Conservation (phyloP, 2,888 invertebrate genomes). For the Limenitis camilla region DNA sequence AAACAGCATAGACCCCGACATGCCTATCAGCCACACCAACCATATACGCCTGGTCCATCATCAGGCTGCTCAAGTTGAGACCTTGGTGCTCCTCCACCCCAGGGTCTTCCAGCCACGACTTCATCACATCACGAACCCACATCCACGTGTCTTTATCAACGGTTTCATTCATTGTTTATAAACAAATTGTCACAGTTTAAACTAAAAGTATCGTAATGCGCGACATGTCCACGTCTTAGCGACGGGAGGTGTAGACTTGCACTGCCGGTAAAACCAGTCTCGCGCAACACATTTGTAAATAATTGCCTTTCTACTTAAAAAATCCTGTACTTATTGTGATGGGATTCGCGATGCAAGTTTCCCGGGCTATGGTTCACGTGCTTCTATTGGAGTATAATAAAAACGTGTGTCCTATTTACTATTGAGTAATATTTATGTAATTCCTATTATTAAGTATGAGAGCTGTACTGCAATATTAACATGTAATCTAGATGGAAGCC, state of each 20-base stretch:
- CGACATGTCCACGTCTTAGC: constrained; percentile 23
- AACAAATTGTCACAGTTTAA: constrained; percentile 2
- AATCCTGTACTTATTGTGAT: constrained; percentile 42
- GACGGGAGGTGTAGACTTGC: constrained; percentile 20
- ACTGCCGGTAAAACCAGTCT: constrained; percentile 38
- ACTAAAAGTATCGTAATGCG: constrained; percentile 7
- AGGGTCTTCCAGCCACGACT: constrained; percentile 76
- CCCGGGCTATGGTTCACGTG: constrained; percentile 10
- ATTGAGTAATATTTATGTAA: too few species aligned
- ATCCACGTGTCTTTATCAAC: constrained; percentile 52
- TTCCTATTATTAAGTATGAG: too few species aligned
- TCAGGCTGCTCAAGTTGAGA: constrained; percentile 73
- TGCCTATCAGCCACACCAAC: constrained; percentile 49
- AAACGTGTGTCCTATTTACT: constrained; percentile 40
- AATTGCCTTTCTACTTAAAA: constrained; percentile 54
- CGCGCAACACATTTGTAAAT: constrained; percentile 34
- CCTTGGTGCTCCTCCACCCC: constrained; percentile 64
- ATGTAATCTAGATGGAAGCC: too few species aligned
- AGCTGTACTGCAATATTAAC: too few species aligned
- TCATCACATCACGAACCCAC: constrained; percentile 59
- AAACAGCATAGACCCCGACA: constrained; percentile 78
- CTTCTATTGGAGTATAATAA: constrained; percentile 20
- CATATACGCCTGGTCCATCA: constrained; percentile 80
- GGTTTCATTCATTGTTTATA: constrained; percentile 47
- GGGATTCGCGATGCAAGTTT: constrained; percentile 31